Evolutionary conservation across 2,888 invertebrate species (phyloP), one percentile per base, ranked within the genome.

Genomic region (Pteria penguin): DNA sequence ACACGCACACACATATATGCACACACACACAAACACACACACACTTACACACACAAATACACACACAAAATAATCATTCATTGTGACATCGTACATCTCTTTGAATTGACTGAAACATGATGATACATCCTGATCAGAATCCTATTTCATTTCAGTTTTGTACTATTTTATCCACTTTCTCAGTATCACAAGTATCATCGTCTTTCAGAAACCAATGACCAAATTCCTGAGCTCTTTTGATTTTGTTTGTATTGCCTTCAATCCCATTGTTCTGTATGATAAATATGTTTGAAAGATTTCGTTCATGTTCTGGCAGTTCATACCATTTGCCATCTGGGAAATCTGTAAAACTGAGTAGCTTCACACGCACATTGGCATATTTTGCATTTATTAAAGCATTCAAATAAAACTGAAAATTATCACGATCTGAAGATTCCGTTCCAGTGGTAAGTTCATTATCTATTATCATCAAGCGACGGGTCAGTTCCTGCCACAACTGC

Each of bases 241-340:
- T 79, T 70, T 87, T 87, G 2, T 60, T 78, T n/a, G 70, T 33
- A 31, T 86, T 86, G 11, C 86, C 86, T 26, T 82, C 33, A 0
- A 84, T 80, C 86, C 86, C 86, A 65, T 87, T 87, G 75, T 87
- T 87, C 73, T 86, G 85, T 22, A 87, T 80, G 52, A 87, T 75
- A 29, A 83, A 45, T 1, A 84, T 84, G 18, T 78, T 72, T n/a
- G 75, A 73, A 1, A 58, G 11, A 27, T 76, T 75, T 27, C 81
- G 8, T 36, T 82, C 57, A 14, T 70, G 24, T 5, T 71, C 71
- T 11, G 80, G 78, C 8, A 77, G 68, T 62, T 76, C 24, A 63
- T 87, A 87, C 87, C 87, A 87, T 67, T 84, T 83, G 4, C 87
- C 87, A 77, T 87, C 87, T 8, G 86, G 80, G 68, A 80, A 85